Percentiles rank a stretch among this genome's conserved stretches.
Evolutionary conservation across 2,113 vertebrate genomes (phyloP).

Genomic region (Cochlearius cochlearius): DNA sequence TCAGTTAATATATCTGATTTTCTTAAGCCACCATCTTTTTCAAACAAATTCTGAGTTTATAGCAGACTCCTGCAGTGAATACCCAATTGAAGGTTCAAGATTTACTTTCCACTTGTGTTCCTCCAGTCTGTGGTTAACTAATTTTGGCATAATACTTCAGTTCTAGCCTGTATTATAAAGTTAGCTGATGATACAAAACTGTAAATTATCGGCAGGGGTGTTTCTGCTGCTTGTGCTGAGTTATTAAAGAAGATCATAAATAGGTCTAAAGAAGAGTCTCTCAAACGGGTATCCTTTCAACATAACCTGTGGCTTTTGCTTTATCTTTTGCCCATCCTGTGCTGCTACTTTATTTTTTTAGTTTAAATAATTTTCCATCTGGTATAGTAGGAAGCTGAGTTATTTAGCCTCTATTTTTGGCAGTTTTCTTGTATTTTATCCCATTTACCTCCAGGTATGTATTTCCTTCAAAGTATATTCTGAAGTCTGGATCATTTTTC

Average conservation of each 20-base stretch:
- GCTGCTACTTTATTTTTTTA: not conserved
- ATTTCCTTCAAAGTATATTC: not conserved
- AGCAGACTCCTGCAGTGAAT: not conserved
- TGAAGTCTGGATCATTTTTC: not conserved
- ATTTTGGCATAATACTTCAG: not conserved
- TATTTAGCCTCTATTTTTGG: not conserved
- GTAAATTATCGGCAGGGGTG: not conserved
- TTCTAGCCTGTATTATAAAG: not conserved
- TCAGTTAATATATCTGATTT: not conserved
- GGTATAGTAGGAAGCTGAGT: not conserved
- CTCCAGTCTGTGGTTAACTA: not conserved
- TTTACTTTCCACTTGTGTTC: not conserved
- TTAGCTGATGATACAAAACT: not conserved
- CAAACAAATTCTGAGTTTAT: not conserved
- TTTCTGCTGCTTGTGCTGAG: not conserved
- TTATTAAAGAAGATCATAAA: not conserved
- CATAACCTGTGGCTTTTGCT: not conserved
- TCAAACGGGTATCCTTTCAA: not conserved
- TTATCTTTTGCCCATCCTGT: not conserved
- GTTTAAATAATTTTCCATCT: not conserved
- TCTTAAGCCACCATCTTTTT: not conserved
- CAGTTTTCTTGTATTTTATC: not conserved
- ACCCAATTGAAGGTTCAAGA: not conserved
- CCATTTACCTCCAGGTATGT: not conserved
- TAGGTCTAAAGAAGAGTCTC: not conserved